Evolutionary conservation across 1,140 invertebrate species (phyloP).

Genomic region (Hylaeus volcanicus): DNA sequence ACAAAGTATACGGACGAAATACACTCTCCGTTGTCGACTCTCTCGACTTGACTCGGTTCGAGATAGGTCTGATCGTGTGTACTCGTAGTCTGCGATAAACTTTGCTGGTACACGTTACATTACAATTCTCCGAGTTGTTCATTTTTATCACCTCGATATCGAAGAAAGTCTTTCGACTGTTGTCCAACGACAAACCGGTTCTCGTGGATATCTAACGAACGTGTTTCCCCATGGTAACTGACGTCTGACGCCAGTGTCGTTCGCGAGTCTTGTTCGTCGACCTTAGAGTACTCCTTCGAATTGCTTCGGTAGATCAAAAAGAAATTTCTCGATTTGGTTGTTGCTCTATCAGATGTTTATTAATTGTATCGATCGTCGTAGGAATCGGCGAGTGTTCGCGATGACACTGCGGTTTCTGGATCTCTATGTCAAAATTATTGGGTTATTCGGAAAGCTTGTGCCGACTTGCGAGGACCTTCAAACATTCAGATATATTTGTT

Average conservation of each 20-base stretch:
- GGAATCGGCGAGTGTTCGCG: background rate
- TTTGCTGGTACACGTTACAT: constrained; percentile 1
- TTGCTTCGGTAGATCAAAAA: constrained; percentile 47
- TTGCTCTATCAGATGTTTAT: constrained; percentile 60
- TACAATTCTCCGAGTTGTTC: background rate
- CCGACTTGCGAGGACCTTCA: too few species aligned
- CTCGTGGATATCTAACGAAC: background rate
- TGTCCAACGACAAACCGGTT: too few species aligned
- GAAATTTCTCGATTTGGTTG: constrained; percentile 57
- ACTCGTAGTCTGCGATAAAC: background rate
- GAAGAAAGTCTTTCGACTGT: background rate
- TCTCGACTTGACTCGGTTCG: background rate
- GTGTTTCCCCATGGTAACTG: background rate
- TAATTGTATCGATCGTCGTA: constrained; percentile 27
- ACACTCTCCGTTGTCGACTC: constrained; percentile 14
- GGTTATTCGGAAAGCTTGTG: too few species aligned
- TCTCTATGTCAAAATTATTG: background rate
- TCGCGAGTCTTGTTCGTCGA: background rate
- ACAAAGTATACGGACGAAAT: background rate
- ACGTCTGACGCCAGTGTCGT: background rate
- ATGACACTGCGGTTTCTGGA: constrained; percentile 2
- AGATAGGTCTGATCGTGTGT: constrained; percentile 11
- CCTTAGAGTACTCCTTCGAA: constrained; percentile 1
- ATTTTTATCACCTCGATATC: background rate
- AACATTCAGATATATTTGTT: too few species aligned